Evolutionary conservation across 2,888 invertebrate species (phyloP).

Genomic region (Camponotus fellah): DNA sequence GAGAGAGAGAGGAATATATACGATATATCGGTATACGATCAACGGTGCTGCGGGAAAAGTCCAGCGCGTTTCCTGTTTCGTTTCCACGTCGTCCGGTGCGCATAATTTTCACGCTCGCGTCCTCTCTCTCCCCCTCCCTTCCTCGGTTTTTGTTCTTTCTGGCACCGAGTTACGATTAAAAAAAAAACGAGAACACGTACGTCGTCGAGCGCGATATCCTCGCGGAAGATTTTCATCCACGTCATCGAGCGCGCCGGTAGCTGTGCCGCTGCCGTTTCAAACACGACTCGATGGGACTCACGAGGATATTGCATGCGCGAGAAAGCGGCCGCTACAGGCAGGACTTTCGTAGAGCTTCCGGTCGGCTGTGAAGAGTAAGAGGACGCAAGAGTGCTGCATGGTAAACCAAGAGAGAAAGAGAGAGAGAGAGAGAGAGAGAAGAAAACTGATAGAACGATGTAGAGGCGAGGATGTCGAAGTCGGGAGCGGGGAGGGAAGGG

Average conservation of each 20-base stretch:
- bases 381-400: slow-evolving; percentile 19
- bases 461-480: slow-evolving; percentile 37
- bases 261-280: slow-evolving; percentile 1
- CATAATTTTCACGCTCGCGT: slow-evolving; percentile 55
- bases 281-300: not conserved
- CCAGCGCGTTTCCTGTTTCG: slow-evolving; percentile 22
- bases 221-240: slow-evolving; percentile 4
- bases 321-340: slow-evolving; percentile 43
- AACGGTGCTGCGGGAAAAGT: slow-evolving; percentile 7
- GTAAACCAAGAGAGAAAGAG: slow-evolving; percentile 2
- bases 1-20: not conserved
- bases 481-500: slow-evolving; percentile 8
- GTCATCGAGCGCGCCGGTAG: slow-evolving; percentile 36
- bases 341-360: slow-evolving; percentile 46
- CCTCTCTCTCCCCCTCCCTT: not conserved
- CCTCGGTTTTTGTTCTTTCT: not conserved
- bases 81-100: slow-evolving; percentile 38
- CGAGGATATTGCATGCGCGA: slow-evolving; percentile 29
- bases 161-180: slow-evolving; percentile 32
- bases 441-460: slow-evolving; percentile 40
- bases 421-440: slow-evolving; percentile 15
- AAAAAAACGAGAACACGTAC: slow-evolving; percentile 35
- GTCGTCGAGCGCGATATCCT: slow-evolving; percentile 2
- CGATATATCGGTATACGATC: not conserved
- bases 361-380: slow-evolving; percentile 40